Base-by-base conservation (phyloP, 1,140 invertebrate genomes). In the Latrodectus geometricus region DNA sequence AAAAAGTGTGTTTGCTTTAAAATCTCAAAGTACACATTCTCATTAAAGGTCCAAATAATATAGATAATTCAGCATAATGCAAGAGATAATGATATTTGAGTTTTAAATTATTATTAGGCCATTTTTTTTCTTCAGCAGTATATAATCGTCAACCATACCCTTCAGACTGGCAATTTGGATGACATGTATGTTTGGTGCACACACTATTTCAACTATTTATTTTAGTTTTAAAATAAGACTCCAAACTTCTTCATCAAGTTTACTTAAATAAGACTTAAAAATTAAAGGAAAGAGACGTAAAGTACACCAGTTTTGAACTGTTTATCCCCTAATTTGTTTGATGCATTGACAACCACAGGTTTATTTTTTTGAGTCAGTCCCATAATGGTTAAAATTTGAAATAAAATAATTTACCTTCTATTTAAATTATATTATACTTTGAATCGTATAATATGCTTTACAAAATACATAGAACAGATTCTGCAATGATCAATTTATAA, bases 21-120 rank as follows among this genome's bases (percentile, higher is more conserved):
- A 89, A 89, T 48, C 89, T 79, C 75, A 91, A 20, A 66, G 76
- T 88, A 88, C 90, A 90, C 21, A 89, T 88, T 88, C 89, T 89
- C 9, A 90, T 56, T 89, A 87, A 84, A 88, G 90, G 48, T 89
- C 89, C 88, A 89, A 90, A 88, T 80, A 89, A 83, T 83, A 17
- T 5, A 35, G 68, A 69, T n/a, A 12, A 8, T 50, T 11, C 17
- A 52, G 2, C 35, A 35, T 80, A 80, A 69, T 80, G 65, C 9
- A 49, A 35, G 12, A 80, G 35, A 35, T 35, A 35, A 5, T 35
- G 78, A 52, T 80, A 35, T 52, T 80, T 80, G n/a, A 61, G 65
- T 52, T 21, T 68, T 35, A 80, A 48, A 7, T 20, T 11, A 54
- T 17, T 7, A 69, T 20, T 48, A 23, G 65, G 65, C 69, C 69